These are phyloP conservation scores for Crocallis elinguaria DNA, from an alignment of 2,888 invertebrate genomes.

Conservation along the genomic window DNA sequence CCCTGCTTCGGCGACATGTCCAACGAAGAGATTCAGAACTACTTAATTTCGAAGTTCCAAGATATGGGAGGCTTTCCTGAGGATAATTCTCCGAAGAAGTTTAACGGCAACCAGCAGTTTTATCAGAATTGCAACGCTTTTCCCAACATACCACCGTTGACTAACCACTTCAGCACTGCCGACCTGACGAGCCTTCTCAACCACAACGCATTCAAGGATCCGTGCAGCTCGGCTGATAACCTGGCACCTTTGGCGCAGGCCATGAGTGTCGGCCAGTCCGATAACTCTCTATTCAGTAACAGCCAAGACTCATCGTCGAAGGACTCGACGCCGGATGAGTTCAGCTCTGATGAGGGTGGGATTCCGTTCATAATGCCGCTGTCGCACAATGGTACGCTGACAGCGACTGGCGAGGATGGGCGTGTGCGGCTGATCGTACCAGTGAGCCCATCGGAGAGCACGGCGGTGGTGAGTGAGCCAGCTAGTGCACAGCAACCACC, in stretches of 20 bases:
- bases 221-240: slow-evolving; percentile 54
- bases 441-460: slow-evolving; percentile 79
- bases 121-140: slow-evolving; percentile 75
- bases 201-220: slow-evolving; percentile 55
- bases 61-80: slow-evolving; percentile 62
- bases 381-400: slow-evolving; percentile 86
- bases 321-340: slow-evolving; percentile 69
- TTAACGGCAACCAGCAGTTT: slow-evolving; percentile 65
- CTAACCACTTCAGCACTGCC: slow-evolving; percentile 64
- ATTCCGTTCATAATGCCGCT: slow-evolving; percentile 88
- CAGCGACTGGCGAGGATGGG: slow-evolving; percentile 86
- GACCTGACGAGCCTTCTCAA: slow-evolving; percentile 63
- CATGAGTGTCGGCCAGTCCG: slow-evolving; percentile 70
- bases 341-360: slow-evolving; percentile 67
- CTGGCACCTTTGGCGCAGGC: slow-evolving; percentile 57
- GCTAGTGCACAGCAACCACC: slow-evolving; percentile 46
- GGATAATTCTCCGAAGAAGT: slow-evolving; percentile 44
- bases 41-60: slow-evolving; percentile 71
- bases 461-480: slow-evolving; percentile 58
- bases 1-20: slow-evolving; percentile 65
- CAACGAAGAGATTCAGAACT: slow-evolving; percentile 74
- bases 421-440: slow-evolving; percentile 87
- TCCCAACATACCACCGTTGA: slow-evolving; percentile 71
- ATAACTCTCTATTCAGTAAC: slow-evolving; percentile 64
- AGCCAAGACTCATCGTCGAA: slow-evolving; percentile 79